Conservation (phyloP, 2,888 invertebrate species). For the Conops quadrifasciatus region DNA sequence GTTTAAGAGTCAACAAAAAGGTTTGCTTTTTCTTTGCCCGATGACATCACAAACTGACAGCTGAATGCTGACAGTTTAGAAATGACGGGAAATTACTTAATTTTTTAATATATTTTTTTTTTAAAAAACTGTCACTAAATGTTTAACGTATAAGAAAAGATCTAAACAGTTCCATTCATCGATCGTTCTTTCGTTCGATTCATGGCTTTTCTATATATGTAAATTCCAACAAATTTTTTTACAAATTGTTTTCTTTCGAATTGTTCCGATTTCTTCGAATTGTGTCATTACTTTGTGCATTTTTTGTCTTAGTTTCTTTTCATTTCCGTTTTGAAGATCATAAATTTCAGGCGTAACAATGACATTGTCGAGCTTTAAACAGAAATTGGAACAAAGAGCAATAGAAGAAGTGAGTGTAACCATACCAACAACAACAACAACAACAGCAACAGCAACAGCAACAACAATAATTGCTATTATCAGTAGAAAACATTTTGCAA, state of each 20-base stretch:
- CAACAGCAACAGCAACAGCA: no score
- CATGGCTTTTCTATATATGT: not conserved
- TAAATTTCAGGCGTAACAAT: slow-evolving; percentile 33
- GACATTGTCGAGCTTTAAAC: slow-evolving; percentile 29
- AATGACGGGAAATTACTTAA: no score
- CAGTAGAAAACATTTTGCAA: no score
- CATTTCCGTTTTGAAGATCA: slow-evolving; percentile 25
- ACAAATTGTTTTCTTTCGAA: not conserved
- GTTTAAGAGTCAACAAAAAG: no score
- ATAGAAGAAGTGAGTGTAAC: not conserved
- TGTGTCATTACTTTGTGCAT: not conserved
- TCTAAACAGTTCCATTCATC: not conserved
- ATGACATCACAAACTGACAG: no score
- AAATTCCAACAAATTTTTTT: not conserved
- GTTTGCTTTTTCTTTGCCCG: no score
- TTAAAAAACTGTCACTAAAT: no score
- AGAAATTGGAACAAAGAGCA: slow-evolving; percentile 26
- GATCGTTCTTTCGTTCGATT: not conserved
- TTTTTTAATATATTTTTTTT: no score
- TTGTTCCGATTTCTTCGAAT: not conserved
- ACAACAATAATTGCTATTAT: no score
- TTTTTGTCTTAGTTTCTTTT: slow-evolving; percentile 17
- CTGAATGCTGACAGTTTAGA: no score
- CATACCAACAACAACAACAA: slow-evolving; percentile 11
- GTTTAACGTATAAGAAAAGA: not conserved